phyloP scores from a whole-genome alignment of 2,888 invertebrate species.

The Drosophila niveifrons region DNA sequence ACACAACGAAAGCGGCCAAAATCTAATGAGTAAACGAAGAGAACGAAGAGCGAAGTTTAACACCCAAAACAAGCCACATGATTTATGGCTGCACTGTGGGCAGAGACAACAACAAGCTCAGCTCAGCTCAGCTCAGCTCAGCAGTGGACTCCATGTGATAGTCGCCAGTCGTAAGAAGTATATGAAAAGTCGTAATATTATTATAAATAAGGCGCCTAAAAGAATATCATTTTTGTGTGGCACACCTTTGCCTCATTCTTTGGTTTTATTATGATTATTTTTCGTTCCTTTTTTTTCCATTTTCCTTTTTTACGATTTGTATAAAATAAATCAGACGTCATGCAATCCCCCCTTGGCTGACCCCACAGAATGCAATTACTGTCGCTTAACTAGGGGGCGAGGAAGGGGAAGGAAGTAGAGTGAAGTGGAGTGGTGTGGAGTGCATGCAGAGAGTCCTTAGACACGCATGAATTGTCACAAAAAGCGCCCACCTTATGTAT shows the following conservation, averaged over 20 bases:
- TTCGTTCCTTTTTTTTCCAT: constrained; percentile 22
- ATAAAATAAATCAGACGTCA: constrained; percentile 67
- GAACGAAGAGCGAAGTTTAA: constrained; percentile 33
- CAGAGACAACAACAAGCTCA: constrained; percentile 12
- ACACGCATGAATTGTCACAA: constrained; percentile 21
- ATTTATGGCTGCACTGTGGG: constrained; percentile 56
- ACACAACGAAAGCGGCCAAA: constrained; percentile 51
- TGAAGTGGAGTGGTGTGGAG: constrained; percentile 14
- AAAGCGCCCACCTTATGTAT: constrained; percentile 5
- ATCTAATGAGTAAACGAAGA: constrained; percentile 72
- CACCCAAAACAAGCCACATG: constrained; percentile 65
- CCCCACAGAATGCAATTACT: constrained; percentile 40
- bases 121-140: background rate
- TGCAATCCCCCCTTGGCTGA: constrained; percentile 38
- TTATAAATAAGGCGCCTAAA: constrained; percentile 50
- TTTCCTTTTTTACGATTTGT: constrained; percentile 58
- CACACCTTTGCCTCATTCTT: constrained; percentile 53
- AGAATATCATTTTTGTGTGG: constrained; percentile 55
- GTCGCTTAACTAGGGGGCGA: background rate
- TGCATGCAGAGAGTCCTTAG: constrained; percentile 24
- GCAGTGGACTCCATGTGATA: too few species aligned
- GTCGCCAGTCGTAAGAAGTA: constrained; percentile 9
- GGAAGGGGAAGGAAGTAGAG: too few species aligned
- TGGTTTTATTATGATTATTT: constrained; percentile 72
- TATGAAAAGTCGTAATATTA: constrained; percentile 42